These are phyloP conservation scores for Agriopis marginaria DNA, from an alignment of 2,888 invertebrate genomes.

Conservation along the genomic window DNA sequence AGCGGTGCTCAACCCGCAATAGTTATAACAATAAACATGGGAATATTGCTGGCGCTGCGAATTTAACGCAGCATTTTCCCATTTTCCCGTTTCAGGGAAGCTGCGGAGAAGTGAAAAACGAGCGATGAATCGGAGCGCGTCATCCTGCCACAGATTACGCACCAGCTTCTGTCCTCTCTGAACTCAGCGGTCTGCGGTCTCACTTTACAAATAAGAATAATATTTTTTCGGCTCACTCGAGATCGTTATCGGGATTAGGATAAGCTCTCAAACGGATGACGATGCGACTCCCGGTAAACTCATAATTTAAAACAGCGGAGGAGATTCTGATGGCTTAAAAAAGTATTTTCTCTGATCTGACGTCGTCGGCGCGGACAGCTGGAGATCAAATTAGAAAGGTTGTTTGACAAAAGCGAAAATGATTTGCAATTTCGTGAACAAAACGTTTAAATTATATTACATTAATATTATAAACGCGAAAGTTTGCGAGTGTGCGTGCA, in stretches of 20 bases:
- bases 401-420: slow-evolving; percentile 5
- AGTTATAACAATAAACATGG: slow-evolving; percentile 46
- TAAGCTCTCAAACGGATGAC: slow-evolving; percentile 49
- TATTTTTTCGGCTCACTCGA: slow-evolving; percentile 52
- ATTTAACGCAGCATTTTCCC: slow-evolving; percentile 47
- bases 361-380: slow-evolving; percentile 21
- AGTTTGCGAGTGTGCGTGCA: too few species aligned
- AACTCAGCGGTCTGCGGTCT: slow-evolving; percentile 39
- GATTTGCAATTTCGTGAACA: slow-evolving; percentile 7
- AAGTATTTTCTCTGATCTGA: slow-evolving; percentile 29
- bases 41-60: slow-evolving; percentile 40
- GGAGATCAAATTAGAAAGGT: slow-evolving; percentile 15
- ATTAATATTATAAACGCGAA: too few species aligned
- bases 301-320: slow-evolving; percentile 41
- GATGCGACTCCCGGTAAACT: slow-evolving; percentile 39
- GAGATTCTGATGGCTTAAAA: slow-evolving; percentile 33
- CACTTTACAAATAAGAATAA: slow-evolving; percentile 55
- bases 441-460: neutral
- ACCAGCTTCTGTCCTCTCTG: slow-evolving; percentile 5
- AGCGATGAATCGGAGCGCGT: slow-evolving; percentile 51
- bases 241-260: slow-evolving; percentile 53
- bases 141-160: slow-evolving; percentile 40
- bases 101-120: slow-evolving; percentile 52
- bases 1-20: slow-evolving; percentile 36
- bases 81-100: slow-evolving; percentile 43